Evolutionary conservation across 2,888 invertebrate genomes (phyloP).

Genomic region (Pristionchus japonicus): DNA sequence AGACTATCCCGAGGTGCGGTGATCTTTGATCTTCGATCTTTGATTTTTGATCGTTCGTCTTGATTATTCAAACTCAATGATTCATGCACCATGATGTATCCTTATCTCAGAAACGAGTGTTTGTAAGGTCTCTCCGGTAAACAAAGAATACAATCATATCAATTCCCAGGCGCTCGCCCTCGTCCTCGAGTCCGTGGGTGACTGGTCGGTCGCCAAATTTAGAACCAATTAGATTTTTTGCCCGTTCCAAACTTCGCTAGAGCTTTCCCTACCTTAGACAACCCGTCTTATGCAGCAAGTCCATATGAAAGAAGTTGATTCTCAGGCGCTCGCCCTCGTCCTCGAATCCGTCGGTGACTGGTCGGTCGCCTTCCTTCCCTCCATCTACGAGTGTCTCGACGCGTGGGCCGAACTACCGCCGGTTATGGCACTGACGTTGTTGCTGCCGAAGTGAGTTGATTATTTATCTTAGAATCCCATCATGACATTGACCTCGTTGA

Average conservation of each 20-base stretch:
- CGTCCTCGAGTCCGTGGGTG: constrained; percentile 56
- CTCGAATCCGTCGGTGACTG: constrained; percentile 56
- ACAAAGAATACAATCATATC: no score
- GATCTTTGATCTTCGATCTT: not conserved
- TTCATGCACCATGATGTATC: no score
- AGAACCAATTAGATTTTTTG: no score
- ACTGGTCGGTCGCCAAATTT: constrained; percentile 45
- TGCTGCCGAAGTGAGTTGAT: constrained; percentile 88
- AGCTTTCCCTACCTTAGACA: no score
- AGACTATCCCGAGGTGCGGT: not conserved
- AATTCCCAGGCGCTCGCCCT: constrained; percentile 56
- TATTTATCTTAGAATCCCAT: no score
- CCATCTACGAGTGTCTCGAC: constrained; percentile 80
- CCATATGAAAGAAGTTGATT: no score
- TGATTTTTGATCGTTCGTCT: not conserved
- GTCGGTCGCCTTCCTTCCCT: constrained; percentile 46
- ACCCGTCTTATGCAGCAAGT: no score
- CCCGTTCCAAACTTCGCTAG: no score
- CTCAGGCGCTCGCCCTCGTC: constrained; percentile 55
- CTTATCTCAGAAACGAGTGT: no score
- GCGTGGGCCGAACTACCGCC: constrained; percentile 87
- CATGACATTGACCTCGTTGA: no score
- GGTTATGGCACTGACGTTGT: constrained; percentile 89
- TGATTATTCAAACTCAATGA: no score
- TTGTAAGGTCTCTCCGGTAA: no score